phyloP scores from a whole-genome alignment of 2,888 invertebrate genomes.

The Ophioninae sp. region DNA sequence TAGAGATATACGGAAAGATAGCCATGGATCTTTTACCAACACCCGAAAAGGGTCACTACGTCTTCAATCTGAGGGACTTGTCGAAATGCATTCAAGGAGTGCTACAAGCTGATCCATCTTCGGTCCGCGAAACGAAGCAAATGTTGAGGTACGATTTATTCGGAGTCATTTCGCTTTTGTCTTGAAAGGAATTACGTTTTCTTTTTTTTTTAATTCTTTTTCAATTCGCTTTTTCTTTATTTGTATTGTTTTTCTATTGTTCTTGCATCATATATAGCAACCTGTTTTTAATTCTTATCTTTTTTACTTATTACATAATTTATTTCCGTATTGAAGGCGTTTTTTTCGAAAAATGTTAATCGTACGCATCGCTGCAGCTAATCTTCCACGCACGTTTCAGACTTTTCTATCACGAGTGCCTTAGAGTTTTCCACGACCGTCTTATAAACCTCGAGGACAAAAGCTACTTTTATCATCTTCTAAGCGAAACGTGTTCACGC shows the following conservation, averaged over 20 bases:
- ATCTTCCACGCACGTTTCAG: constrained; percentile 80
- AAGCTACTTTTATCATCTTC: constrained; percentile 88
- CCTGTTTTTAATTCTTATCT: not conserved
- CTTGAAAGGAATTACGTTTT: no score
- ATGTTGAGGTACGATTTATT: constrained; percentile 84
- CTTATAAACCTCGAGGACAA: constrained; percentile 92
- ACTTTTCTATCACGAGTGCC: constrained; percentile 95
- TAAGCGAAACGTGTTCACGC: constrained; percentile 86
- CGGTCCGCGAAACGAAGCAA: constrained; percentile 86
- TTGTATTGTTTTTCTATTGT: no score
- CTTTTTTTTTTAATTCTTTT: no score
- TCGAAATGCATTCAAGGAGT: constrained; percentile 96
- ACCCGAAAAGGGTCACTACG: constrained; percentile 95
- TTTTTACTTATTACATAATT: no score
- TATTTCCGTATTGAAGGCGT: not conserved
- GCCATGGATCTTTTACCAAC: constrained; percentile 92
- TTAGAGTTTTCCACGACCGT: constrained; percentile 95
- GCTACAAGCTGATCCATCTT: constrained; percentile 89
- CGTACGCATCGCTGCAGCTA: not conserved
- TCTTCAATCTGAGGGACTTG: constrained; percentile 95
- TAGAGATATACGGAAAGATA: constrained; percentile 91
- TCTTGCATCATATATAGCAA: no score
- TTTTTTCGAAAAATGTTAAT: not conserved
- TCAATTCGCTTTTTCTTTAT: no score
- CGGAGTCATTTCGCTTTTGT: no score